Percentiles rank a stretch among this genome's conserved stretches.
These are phyloP conservation scores for Oncorhynchus masou DNA, from an alignment of 2,113 vertebrate species.

Conservation along the genomic window DNA sequence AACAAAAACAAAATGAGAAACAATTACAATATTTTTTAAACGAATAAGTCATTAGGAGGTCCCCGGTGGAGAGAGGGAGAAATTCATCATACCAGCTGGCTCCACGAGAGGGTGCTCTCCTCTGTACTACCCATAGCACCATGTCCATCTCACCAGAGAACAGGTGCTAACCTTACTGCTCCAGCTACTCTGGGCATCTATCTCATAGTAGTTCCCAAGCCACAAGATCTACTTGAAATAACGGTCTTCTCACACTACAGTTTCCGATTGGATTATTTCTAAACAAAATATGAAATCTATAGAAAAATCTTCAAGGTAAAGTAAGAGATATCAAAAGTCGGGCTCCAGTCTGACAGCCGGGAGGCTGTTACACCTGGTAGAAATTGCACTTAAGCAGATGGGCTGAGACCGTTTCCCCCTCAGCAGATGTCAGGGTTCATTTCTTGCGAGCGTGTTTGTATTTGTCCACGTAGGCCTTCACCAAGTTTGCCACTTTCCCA, in stretches of 20 bases:
- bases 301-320: conserved; percentile 76
- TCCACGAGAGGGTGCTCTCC: conserved; percentile 53
- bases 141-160: conserved; percentile 63
- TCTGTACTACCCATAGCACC: conserved; percentile 55
- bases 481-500: conserved; percentile 93
- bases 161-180: conserved; percentile 55
- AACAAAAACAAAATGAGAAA: conserved; percentile 64
- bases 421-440: conserved; percentile 68
- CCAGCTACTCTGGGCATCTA: conserved; percentile 49
- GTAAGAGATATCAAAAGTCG: conserved; percentile 83
- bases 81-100: conserved; percentile 65
- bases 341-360: conserved; percentile 73
- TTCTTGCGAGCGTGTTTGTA: conserved; percentile 94
- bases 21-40: conserved; percentile 71
- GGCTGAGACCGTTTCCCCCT: conserved; percentile 31
- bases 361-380: conserved; percentile 75
- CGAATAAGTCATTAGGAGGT: conserved; percentile 54
- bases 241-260: conserved; percentile 73
- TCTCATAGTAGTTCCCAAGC: conserved; percentile 62
- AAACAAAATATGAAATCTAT: conserved; percentile 79
- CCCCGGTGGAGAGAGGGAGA: conserved; percentile 67
- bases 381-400: conserved; percentile 93
- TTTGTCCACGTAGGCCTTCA: conserved; percentile 97
- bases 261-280: conserved; percentile 72
- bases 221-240: conserved; percentile 70